Base-by-base conservation (phyloP, 2,888 invertebrate genomes). In the Rugalucina vietnamica region DNA sequence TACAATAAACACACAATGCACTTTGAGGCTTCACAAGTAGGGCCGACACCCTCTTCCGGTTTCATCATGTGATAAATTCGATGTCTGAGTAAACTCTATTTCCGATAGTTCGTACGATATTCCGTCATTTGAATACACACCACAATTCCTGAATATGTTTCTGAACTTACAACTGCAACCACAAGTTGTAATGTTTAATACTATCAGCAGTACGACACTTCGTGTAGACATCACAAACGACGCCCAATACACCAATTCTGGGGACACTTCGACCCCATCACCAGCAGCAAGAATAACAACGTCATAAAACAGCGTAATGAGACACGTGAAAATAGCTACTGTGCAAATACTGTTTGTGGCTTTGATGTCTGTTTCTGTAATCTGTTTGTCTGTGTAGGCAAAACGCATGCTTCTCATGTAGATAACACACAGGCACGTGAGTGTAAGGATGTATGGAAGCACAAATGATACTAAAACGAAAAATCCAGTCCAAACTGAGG, bases 401-500 rank as follows among this genome's bases (percentile, higher is more conserved):
- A 29, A 57, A 18, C 84, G 76, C 65, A 73, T 65, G 10, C 77
- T 69, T 70, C 80, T 71, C 27, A 80, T 29, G 49, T 83, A 89
- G 36, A 89, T 71, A 0, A 86, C 43, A 32, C 81, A 77, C n/a
- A 87, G 80, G 5, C 76, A 77, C 1, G 79, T 70, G 8, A 86
- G 76, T 0, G 85, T 74, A 0, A 85, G 34, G 37, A 73, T 60
- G 69, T 85, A 87, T n/a, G 89, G 89, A 57, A 87, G 72, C 27
- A 84, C 69, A 50, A 84, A 84, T 8, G 82, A 76, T n/a, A 87
- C 69, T 18, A 86, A 54, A 14, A 84, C 43, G 24, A 84, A 84
- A 71, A 86, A 87, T 0, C 84, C 84, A 0, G 83, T 82, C 89
- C 89, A 89, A 0, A 88, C 77, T 27, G 79, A 76, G 18, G 87